Percentiles rank a stretch among this genome's conserved stretches.
phyloP scores from a whole-genome alignment of 2,797 vertebrate species.

The Parauchenoglanis punctatus region DNA sequence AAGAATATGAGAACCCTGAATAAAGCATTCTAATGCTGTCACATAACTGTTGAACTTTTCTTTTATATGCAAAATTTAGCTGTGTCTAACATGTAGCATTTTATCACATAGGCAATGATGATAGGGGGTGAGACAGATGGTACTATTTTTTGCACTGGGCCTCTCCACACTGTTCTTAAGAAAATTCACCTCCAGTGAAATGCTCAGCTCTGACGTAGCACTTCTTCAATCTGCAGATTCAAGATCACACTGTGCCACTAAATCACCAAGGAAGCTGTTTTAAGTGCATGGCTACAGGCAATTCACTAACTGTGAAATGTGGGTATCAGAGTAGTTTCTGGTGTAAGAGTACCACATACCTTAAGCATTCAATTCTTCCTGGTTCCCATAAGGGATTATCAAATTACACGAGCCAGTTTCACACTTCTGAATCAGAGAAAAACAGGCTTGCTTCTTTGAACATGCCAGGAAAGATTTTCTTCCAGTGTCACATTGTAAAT shows the following conservation, averaged over 20 bases:
- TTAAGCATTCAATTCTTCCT: not conserved
- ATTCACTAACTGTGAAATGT: constrained; percentile 21
- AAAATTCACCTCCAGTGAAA: not conserved
- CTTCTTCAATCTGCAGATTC: not conserved
- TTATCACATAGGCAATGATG: not conserved
- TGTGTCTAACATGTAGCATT: not conserved
- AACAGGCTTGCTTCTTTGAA: constrained; percentile 27
- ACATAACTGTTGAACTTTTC: not conserved
- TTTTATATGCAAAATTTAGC: not conserved
- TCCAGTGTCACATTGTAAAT: not conserved
- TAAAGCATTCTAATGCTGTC: not conserved
- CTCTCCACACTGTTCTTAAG: not conserved
- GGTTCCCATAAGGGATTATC: constrained; percentile 19
- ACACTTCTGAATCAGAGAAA: not conserved
- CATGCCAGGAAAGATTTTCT: not conserved
- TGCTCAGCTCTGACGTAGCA: not conserved
- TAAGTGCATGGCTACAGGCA: constrained; percentile 5
- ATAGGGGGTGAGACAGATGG: not conserved
- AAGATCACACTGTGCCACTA: not conserved
- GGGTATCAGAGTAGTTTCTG: constrained; percentile 11
- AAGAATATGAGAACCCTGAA: not conserved
- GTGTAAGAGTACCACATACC: not conserved
- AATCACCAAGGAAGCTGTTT: constrained; percentile 4
- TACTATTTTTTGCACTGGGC: not conserved
- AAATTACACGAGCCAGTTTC: constrained; percentile 22